Evolutionary conservation across 2,888 invertebrate species (phyloP), one percentile per base, ranked within the genome.

Genomic region (Microplitis manilae): DNA sequence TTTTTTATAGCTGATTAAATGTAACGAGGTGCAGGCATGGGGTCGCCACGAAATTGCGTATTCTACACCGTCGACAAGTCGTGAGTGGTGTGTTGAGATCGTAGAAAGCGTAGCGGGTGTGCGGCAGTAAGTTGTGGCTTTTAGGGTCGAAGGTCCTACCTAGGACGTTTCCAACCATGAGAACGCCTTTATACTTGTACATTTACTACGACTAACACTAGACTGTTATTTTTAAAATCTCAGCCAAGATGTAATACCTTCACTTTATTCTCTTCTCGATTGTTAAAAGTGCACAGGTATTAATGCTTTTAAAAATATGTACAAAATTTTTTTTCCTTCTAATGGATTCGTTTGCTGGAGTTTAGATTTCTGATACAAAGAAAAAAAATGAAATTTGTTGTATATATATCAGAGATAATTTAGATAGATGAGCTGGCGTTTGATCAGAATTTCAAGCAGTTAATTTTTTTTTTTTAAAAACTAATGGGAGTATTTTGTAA

Each of bases 111-210:
- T 83, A 82, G 85, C 84, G 84, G 84, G 83, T 84, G 84, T 82
- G 41, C 81, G 77, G 79, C 80, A 79, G 87, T 88, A 87, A 88
- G 85, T 88, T 88, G 88, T 86, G 83, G 86, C 85, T 84, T 78
- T 81, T 81, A 81, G 83, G 89, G 89, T 89, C 89, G 84, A 83
- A 88, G 89, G 88, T 89, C 88, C 85, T 83, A 82, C 83, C 86
- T 87, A 86, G 87, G 85, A 85, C 86, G 85, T 86, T 84, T 82
- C 78, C 75, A 82, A 85, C 81, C 87, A 86, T 87, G 88, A 87
- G 87, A 87, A 79, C 76, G 76, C 73, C 76, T 77, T 69, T 77
- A 75, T 6, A 50, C 50, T 13, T 50, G 50, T 50, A 50, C 50
- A 13, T 50, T 50, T 50, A 50, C 50, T 13, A 50, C 50, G 4